phyloP scores from a whole-genome alignment of 1,140 invertebrate species.

The Dendroctonus ponderosae region DNA sequence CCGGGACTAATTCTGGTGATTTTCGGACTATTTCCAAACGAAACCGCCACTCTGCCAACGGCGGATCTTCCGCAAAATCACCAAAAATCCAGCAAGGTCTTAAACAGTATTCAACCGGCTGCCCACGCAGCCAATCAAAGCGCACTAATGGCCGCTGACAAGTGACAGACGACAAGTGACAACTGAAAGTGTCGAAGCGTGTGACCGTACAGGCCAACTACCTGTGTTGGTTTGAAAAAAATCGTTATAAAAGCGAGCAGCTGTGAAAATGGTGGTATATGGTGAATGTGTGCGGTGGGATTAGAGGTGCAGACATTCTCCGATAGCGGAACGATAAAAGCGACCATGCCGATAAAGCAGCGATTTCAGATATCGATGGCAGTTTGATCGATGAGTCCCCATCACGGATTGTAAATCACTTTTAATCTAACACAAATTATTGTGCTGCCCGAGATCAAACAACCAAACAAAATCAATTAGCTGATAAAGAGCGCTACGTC shows the following conservation, averaged over 20 bases:
- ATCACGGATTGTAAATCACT: conserved; percentile 47
- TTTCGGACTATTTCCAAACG: too few relatives aligned
- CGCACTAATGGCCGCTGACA: too few relatives aligned
- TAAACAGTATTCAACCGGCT: too few relatives aligned
- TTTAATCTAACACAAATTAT: conserved; percentile 45
- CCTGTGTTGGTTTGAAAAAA: conserved; percentile 6
- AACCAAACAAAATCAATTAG: conserved; percentile 34
- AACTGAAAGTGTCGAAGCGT: too few relatives aligned
- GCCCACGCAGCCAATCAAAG: too few relatives aligned
- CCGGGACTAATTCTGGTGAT: too few relatives aligned
- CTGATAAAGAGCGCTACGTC: conserved; percentile 22
- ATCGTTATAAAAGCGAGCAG: conserved; percentile 30
- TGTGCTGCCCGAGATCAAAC: conserved; percentile 35
- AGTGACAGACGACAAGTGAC: too few relatives aligned
- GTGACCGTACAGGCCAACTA: too few relatives aligned
- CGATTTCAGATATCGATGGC: conserved; percentile 47
- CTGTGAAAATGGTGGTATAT: conserved; percentile 11
- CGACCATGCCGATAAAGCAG: conserved; percentile 40
- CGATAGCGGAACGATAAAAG: conserved; percentile 45
- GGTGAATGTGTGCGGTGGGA: conserved; percentile 32
- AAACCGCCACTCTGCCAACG: too few relatives aligned
- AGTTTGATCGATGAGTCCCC: conserved; percentile 43
- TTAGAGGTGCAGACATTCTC: conserved; percentile 40
- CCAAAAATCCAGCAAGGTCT: too few relatives aligned
- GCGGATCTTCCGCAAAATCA: too few relatives aligned